These are phyloP conservation scores for Lasioglossum pauxillum DNA, from an alignment of 2,888 invertebrate genomes.

Conservation along the genomic window DNA sequence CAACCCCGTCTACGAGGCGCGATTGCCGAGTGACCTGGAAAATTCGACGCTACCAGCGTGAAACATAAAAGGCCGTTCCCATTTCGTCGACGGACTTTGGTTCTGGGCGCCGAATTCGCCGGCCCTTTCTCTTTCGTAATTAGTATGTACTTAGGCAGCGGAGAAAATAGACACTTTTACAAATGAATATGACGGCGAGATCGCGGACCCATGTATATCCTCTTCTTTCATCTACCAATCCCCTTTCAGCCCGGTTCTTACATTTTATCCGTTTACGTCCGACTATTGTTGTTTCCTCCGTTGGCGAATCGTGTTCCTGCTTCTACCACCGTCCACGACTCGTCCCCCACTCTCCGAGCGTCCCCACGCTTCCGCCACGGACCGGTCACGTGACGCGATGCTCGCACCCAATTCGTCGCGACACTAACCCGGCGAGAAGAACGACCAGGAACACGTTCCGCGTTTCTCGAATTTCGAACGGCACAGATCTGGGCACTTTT, in stretches of 20 bases:
- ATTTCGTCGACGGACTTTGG: constrained; percentile 57
- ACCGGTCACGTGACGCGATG: no score
- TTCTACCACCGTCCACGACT: not conserved
- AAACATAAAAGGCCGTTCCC: constrained; percentile 26
- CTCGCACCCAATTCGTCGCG: no score
- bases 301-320: not conserved
- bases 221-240: not conserved
- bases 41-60: constrained; percentile 23
- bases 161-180: constrained; percentile 76
- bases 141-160: constrained; percentile 72
- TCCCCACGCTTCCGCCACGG: no score
- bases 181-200: constrained; percentile 73
- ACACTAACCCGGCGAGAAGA: not conserved
- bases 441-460: constrained; percentile 9
- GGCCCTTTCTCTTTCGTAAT: constrained; percentile 61
- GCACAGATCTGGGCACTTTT: constrained; percentile 47
- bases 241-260: not conserved
- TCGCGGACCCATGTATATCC: constrained; percentile 66
- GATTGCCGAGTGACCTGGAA: constrained; percentile 29
- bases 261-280: constrained; percentile 4
- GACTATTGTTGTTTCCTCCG: not conserved
- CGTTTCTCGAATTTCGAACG: constrained; percentile 34
- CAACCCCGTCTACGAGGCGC: constrained; percentile 62
- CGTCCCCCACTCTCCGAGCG: no score
- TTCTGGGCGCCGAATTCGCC: constrained; percentile 62